Evolutionary conservation across 2,113 vertebrate genomes (phyloP).

Genomic region (Alexandromys fortis): DNA sequence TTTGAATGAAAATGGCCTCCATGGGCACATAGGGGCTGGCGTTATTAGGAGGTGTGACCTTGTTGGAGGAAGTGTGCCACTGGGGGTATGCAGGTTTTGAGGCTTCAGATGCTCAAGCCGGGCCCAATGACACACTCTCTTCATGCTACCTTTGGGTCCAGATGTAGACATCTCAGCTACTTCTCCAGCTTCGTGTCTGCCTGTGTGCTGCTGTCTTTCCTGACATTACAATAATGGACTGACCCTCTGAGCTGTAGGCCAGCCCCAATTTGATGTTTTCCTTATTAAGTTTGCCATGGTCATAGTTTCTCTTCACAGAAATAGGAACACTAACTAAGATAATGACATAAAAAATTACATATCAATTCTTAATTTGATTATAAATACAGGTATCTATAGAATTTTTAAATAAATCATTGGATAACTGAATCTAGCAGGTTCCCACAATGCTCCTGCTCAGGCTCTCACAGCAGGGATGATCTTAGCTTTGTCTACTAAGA

Average conservation of each 20-base stretch:
- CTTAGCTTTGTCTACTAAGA: not conserved
- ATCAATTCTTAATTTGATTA: not conserved
- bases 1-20: not conserved
- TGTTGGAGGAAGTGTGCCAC: not conserved
- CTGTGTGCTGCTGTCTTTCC: not conserved
- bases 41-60: not conserved
- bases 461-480: not conserved
- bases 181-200: not conserved
- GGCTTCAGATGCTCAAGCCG: not conserved
- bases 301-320: not conserved
- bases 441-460: not conserved
- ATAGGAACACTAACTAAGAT: not conserved
- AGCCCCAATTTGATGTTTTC: not conserved
- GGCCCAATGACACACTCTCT: not conserved
- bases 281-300: not conserved
- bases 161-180: not conserved
- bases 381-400: constrained; percentile 14
- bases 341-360: not conserved
- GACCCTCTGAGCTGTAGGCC: not conserved
- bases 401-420: constrained; percentile 12
- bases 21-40: not conserved
- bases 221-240: too few relatives aligned
- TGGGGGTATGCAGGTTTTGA: not conserved
- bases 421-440: not conserved
- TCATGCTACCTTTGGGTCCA: not conserved